These are phyloP conservation scores for Crotalus horridus DNA, from an alignment of 2,113 vertebrate genomes.

Conservation along the genomic window DNA sequence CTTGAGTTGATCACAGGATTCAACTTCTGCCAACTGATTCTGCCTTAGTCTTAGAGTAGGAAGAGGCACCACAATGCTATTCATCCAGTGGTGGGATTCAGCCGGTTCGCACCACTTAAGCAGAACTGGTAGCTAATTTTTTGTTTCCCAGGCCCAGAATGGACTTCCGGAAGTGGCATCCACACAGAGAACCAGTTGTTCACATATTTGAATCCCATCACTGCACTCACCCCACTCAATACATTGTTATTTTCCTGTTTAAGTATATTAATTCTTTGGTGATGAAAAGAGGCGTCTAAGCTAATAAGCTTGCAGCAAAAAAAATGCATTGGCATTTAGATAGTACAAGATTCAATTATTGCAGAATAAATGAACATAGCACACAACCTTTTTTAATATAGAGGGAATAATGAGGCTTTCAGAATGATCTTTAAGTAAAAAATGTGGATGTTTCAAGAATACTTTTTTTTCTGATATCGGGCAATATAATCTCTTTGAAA, in stretches of 20 bases:
- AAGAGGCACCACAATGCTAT: not conserved
- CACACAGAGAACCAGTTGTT: too few relatives aligned
- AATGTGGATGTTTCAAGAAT: not conserved
- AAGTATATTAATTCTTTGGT: not conserved
- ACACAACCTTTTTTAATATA: not conserved
- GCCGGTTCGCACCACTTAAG: too few relatives aligned
- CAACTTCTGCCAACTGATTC: not conserved
- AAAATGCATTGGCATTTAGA: not conserved
- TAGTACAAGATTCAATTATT: not conserved
- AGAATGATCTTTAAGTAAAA: not conserved
- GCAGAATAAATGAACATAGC: not conserved
- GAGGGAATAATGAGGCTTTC: not conserved
- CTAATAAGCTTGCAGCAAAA: not conserved
- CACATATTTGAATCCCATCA: too few relatives aligned
- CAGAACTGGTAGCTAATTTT: too few relatives aligned
- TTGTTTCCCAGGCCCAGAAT: too few relatives aligned
- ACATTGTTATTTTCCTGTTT: not conserved
- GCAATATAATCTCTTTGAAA: not conserved
- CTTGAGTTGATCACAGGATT: not conserved
- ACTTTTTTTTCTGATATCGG: not conserved
- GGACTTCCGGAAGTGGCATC: too few relatives aligned
- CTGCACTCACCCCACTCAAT: not conserved
- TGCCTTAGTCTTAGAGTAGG: not conserved
- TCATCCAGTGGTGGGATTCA: not conserved
- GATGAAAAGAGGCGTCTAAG: not conserved